A percentile compares a stretch with the other conserved stretches of the same genome.
These are phyloP conservation scores for Pachyseris speciosa DNA, from an alignment of 64 coral and sea anemone species.

Conservation along the genomic window DNA sequence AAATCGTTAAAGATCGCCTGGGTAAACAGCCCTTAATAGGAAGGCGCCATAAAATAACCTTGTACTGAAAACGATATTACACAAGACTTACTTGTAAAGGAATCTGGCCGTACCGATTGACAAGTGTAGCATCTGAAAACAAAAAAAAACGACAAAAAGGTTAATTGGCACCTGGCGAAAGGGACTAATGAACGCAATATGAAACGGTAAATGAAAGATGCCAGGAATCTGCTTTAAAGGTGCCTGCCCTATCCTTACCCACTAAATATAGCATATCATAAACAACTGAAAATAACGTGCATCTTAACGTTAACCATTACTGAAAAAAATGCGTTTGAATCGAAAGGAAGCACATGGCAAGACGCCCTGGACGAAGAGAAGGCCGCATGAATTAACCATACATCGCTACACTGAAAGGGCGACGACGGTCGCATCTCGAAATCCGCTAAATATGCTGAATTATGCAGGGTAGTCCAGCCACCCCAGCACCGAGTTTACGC, in stretches of 20 bases:
- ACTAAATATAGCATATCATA: background rate
- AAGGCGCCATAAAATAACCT: background rate
- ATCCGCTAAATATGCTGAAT: too few species aligned
- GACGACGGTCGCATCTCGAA: too few species aligned
- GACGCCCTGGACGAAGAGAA: too few species aligned
- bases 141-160: background rate
- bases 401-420: too few species aligned
- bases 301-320: too few species aligned
- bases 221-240: background rate
- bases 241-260: background rate
- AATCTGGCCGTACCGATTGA: conserved; percentile 62
- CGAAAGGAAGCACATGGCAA: too few species aligned
- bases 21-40: background rate
- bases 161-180: too few species aligned
- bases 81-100: conserved; percentile 36
- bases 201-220: background rate
- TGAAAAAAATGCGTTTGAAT: background rate
- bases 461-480: too few species aligned
- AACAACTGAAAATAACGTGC: background rate
- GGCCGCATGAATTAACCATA: too few species aligned
- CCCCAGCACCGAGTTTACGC: too few species aligned
- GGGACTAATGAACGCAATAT: background rate
- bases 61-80: background rate
- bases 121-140: conserved; percentile 51
- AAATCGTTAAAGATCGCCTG: too few species aligned